Conservation (phyloP, 2,113 vertebrate species). For the Anolis sagrei region DNA sequence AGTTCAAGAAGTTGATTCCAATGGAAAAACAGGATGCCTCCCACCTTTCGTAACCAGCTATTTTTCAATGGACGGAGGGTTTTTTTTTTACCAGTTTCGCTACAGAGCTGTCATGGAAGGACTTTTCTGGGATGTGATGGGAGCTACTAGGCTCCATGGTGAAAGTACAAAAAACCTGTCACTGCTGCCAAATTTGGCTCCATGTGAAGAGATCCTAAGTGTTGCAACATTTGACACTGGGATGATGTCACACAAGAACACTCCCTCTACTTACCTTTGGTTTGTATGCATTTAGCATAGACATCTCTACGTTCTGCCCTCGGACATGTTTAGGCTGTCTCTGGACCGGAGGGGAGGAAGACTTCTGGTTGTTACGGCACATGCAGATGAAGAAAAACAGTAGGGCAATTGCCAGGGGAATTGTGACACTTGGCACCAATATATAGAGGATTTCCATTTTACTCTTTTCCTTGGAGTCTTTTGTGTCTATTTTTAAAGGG, state of each 20-base stretch:
- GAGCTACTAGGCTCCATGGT: too few species aligned
- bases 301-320: slow-evolving; percentile 98
- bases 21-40: too few species aligned
- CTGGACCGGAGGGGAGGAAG: slow-evolving; percentile 83
- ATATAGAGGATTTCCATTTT: slow-evolving; percentile 98
- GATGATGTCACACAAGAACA: accelerated
- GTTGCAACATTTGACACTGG: background rate
- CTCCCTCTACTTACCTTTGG: slow-evolving; percentile 83
- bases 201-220: background rate
- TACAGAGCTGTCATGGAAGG: too few species aligned
- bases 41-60: too few species aligned
- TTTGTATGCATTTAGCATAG: slow-evolving; percentile 94
- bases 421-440: slow-evolving; percentile 94
- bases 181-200: too few species aligned
- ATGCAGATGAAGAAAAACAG: slow-evolving; percentile 98
- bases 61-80: too few species aligned
- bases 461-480: slow-evolving; percentile 90
- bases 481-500: slow-evolving; percentile 79
- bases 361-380: slow-evolving; percentile 96
- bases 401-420: slow-evolving; percentile 92
- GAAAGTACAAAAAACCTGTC: too few species aligned
- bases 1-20: too few species aligned
- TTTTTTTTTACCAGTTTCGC: too few species aligned
- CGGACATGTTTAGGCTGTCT: slow-evolving; percentile 92
- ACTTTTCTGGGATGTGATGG: too few species aligned